Evolutionary conservation across 2,888 invertebrate genomes (phyloP).

Genomic region (Orgyia antiqua): DNA sequence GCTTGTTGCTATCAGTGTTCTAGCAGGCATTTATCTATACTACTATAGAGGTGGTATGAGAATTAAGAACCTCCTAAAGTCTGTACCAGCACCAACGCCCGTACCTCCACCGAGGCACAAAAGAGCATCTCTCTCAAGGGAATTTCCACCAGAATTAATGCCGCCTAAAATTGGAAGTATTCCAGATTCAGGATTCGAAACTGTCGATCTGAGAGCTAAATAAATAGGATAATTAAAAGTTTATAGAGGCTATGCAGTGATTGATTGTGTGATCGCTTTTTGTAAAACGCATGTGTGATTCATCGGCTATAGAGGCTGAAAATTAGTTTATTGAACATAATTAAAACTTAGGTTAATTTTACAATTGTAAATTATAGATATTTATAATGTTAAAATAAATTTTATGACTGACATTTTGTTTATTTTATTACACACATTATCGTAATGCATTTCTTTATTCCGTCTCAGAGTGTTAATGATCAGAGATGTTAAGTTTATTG

Average conservation of each 20-base stretch:
- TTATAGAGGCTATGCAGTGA: slow-evolving; percentile 26
- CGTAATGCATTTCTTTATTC: background rate
- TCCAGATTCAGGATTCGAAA: slow-evolving; percentile 69
- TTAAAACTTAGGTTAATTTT: slow-evolving; percentile 27
- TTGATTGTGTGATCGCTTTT: slow-evolving; percentile 20
- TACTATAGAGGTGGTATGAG: slow-evolving; percentile 85
- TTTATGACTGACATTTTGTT: slow-evolving; percentile 24
- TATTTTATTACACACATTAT: slow-evolving; percentile 3
- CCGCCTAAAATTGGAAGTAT: slow-evolving; percentile 51
- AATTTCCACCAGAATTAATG: slow-evolving; percentile 53
- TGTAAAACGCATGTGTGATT: slow-evolving; percentile 16
- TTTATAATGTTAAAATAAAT: slow-evolving; percentile 62
- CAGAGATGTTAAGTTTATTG: too few relatives aligned
- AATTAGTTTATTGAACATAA: background rate
- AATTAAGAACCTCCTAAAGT: slow-evolving; percentile 80
- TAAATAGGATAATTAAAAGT: too few relatives aligned
- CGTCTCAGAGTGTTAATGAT: too few relatives aligned
- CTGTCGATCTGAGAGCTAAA: slow-evolving; percentile 62
- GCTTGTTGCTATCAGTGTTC: slow-evolving; percentile 80
- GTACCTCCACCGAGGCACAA: slow-evolving; percentile 69
- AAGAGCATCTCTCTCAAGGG: slow-evolving; percentile 56
- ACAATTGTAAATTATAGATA: slow-evolving; percentile 52
- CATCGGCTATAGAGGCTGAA: slow-evolving; percentile 12
- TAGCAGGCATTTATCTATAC: slow-evolving; percentile 85
- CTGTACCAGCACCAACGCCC: slow-evolving; percentile 50